phyloP scores from a whole-genome alignment of 2,113 vertebrate species.

The Grallaria varia region DNA sequence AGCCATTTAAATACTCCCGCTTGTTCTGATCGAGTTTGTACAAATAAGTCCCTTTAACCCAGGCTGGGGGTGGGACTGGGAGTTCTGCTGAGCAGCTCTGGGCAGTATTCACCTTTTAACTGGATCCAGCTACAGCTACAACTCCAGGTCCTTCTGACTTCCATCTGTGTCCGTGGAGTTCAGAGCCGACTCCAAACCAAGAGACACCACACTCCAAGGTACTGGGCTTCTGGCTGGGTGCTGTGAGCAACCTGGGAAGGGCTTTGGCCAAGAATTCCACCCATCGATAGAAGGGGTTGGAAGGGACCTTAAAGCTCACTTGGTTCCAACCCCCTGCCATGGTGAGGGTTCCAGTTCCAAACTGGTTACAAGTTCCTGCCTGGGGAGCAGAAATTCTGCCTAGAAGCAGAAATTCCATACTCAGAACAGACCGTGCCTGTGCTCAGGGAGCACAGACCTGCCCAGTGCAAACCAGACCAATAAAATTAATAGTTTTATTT shows the following conservation, averaged over 20 bases:
- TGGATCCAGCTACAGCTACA: neutral
- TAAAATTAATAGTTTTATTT: slow-evolving; percentile 5
- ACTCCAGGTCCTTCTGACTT: neutral
- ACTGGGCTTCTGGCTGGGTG: neutral
- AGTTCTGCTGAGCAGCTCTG: neutral
- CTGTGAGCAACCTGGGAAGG: neutral
- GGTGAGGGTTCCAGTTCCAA: neutral
- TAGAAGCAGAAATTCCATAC: neutral
- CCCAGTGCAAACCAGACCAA: neutral
- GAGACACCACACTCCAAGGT: neutral
- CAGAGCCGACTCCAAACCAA: too few species aligned
- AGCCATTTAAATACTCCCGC: neutral
- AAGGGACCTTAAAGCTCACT: neutral
- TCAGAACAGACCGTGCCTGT: neutral
- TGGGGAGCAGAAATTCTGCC: neutral
- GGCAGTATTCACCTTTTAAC: neutral
- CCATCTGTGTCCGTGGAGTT: neutral
- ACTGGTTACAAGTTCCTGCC: accelerated
- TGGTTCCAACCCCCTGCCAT: neutral
- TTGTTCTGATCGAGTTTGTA: too few species aligned
- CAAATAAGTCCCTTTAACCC: neutral
- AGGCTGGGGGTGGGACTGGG: neutral
- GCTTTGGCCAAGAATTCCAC: neutral
- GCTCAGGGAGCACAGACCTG: neutral
- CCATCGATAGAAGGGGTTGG: neutral